Evolutionary conservation across 2,113 vertebrate species (phyloP).

Genomic region (Neotoma lepida): DNA sequence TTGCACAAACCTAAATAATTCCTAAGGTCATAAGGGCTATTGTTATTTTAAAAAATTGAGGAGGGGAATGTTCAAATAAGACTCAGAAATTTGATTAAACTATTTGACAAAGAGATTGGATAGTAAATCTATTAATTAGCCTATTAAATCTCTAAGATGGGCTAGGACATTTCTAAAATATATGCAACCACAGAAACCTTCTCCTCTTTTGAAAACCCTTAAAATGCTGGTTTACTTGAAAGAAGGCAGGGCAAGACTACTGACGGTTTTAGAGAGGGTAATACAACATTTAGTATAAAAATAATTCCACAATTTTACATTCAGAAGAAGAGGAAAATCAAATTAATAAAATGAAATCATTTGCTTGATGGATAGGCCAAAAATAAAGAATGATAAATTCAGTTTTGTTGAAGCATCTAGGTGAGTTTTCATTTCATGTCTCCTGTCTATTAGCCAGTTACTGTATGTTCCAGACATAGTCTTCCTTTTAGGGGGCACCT

Average conservation of each 20-base stretch:
- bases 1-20: background rate
- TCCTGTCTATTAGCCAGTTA: background rate
- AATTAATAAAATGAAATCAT: background rate
- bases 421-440: background rate
- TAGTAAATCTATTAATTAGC: background rate
- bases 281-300: background rate
- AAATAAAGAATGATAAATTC: background rate
- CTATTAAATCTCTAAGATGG: conserved; percentile 4
- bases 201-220: background rate
- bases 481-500: background rate
- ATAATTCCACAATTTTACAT: background rate
- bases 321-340: background rate
- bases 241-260: rapidly evolving
- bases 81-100: conserved; percentile 2
- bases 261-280: background rate
- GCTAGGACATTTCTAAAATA: background rate
- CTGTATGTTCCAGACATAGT: background rate
- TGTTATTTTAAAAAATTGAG: background rate
- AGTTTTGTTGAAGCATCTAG: background rate
- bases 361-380: background rate
- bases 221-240: background rate
- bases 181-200: background rate
- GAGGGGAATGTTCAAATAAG: conserved; percentile 6
- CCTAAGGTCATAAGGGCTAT: background rate
- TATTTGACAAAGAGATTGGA: background rate